Base-by-base conservation (phyloP, 2,113 vertebrate species). In the Glaucidium brasilianum region DNA sequence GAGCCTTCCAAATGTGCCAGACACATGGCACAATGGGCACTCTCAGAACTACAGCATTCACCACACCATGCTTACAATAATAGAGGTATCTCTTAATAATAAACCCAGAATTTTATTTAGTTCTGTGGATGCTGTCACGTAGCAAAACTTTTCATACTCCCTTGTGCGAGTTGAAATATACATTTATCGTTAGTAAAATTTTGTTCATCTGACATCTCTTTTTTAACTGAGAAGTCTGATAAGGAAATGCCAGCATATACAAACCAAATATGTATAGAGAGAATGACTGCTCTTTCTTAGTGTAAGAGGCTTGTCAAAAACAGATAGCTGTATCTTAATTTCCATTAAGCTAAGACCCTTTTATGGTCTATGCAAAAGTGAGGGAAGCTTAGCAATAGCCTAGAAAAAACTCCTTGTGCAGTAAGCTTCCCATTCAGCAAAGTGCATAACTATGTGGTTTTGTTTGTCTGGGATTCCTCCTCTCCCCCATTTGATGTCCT, bases 241-340 rank as follows among this genome's bases (percentile, higher is more conserved):
- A 55, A 59, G 21, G 71, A 87, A 69, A 81, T 71, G 9, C 1
- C 7, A 18, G 18, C 3, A 9, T 27, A 43, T 27, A 15, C 8
- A 67, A 53, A 9, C 16, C 8, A 80, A 62, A 49, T 18, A 43
- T 2, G 26, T 11, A 5, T 1, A 26, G 3, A 78, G 10, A n/a
- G 18, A 60, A 39, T 27, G 0, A 53, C 11, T 64, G 12, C 7
- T 23, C 19, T 64, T 69, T 58, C 30, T 62, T 22, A 45, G 14
- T 6, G 12, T 25, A 58, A 53, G 35, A 92, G 32, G 29, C 11
- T 62, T 0, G 0, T 43, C 12, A 60, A 67, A 80, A 76, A 0
- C 20, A 3, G 5, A 27, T 3, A 60, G 8, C 10, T 76, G 23
- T 10, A 22, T 41, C 47, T 68, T 76, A 25, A 84, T 68, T 80